Base-by-base conservation (phyloP, 2,113 vertebrate genomes). In the Thomomys bottae region DNA sequence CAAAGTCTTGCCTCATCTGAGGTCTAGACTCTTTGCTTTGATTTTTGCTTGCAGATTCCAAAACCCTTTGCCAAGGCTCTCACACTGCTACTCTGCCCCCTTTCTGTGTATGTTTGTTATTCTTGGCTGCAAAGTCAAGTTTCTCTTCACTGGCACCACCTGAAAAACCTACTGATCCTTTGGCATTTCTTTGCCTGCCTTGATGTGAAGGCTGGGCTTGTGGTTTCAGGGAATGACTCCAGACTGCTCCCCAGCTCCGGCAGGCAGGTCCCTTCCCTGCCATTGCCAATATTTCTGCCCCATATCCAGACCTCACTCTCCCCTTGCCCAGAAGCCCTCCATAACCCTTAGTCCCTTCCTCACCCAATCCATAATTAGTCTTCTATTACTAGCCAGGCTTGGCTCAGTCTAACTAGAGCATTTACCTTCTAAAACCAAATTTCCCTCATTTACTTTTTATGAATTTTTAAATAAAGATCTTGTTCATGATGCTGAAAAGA, bases 181-280 rank as follows among this genome's bases (percentile, higher is more conserved):
- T 73, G 79, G 11, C 11, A 54, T 83, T 77, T 67, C 68, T 63
- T 71, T 89, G 8, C 20, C 57, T 70, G 24, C 28, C 36, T 36
- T 70, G 57, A 38, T 30, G 10, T 70, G 28, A 36, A 82, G 59
- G 5, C 6, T 24, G 59, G 76, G 72, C 54, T 72, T 87, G 24
- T 30, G 14, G 68, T 72, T 91, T 94, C 68, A 73, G 23, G 24
- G 24, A 82, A 45, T 84, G 90, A 84, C 30, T 49, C 49, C 82
- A 79, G 20, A 30, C 5, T 23, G 73, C 45, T 54, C 9, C 42
- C 14, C 6, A 70, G 66, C 6, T 26, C 20, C 8, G n/a, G n/a
- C n/a, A n/a, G n/a, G n/a, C n/a, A 73, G 15, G 34, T 26, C 15
- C 57, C 40, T 8, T 32, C 12, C 78, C 88, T 87, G 23, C n/a